Percentiles rank a stretch among this genome's conserved stretches.
These are phyloP conservation scores for Lagenorhynchus albirostris DNA, from an alignment of 2,113 vertebrate genomes.

Conservation along the genomic window DNA sequence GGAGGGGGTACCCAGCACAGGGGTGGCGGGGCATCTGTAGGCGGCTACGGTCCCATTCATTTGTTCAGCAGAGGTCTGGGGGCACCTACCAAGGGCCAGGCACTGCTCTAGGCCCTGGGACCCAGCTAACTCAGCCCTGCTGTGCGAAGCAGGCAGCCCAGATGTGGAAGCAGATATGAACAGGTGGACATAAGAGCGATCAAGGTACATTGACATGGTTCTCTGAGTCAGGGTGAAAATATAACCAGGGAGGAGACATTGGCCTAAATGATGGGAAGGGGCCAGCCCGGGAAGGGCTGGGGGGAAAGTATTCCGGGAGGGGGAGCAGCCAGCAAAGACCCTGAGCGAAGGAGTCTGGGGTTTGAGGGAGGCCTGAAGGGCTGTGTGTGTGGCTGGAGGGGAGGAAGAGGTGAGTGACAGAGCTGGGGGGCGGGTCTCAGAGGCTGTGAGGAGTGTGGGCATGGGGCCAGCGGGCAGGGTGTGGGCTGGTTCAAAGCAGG, in stretches of 20 bases:
- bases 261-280: background rate
- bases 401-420: too few relatives aligned
- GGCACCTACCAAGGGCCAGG: background rate
- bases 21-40: background rate
- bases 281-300: background rate
- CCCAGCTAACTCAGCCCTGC: background rate
- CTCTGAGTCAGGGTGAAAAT: background rate
- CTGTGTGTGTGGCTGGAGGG: too few relatives aligned
- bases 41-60: background rate
- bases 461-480: fast-evolving
- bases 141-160: background rate
- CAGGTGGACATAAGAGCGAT: background rate
- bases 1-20: background rate
- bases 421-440: background rate
- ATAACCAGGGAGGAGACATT: background rate
- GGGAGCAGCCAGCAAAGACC: background rate
- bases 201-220: background rate
- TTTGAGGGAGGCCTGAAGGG: background rate
- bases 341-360: background rate
- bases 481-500: background rate
- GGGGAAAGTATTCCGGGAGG: background rate
- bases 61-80: background rate
- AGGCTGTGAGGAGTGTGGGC: background rate
- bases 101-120: background rate
- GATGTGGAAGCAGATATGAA: background rate